These are phyloP conservation scores for Arrhopalites spinosus DNA, from an alignment of 2,888 invertebrate genomes.

Conservation along the genomic window DNA sequence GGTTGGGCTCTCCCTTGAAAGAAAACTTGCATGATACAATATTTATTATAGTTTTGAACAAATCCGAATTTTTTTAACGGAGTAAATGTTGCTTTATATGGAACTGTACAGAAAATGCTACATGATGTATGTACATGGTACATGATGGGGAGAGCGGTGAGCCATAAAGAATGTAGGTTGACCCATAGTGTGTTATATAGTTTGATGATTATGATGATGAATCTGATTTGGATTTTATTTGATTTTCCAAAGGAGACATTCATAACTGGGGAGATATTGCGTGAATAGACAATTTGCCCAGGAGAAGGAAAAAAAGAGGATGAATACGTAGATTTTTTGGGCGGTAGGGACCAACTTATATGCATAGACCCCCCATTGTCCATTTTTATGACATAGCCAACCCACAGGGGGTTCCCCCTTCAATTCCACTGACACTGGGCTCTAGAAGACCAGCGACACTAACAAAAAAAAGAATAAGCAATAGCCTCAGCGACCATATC, in stretches of 20 bases:
- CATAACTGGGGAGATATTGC: slow-evolving; percentile 34
- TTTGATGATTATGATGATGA: slow-evolving; percentile 27
- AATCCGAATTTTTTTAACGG: too few species aligned
- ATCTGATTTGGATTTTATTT: slow-evolving; percentile 36
- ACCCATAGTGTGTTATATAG: slow-evolving; percentile 15
- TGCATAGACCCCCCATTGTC: slow-evolving; percentile 53
- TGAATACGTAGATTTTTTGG: slow-evolving; percentile 35
- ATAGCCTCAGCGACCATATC: slow-evolving; percentile 43
- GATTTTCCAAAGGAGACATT: slow-evolving; percentile 30
- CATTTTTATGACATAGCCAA: slow-evolving; percentile 56
- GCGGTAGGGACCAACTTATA: slow-evolving; percentile 29
- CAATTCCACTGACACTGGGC: slow-evolving; percentile 41
- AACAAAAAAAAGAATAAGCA: slow-evolving; percentile 39
- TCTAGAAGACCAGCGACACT: slow-evolving; percentile 32
- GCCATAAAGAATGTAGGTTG: slow-evolving; percentile 6
- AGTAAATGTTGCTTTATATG: too few species aligned
- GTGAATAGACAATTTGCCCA: slow-evolving; percentile 39
- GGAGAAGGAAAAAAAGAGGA: slow-evolving; percentile 2
- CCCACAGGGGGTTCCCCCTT: slow-evolving; percentile 53
- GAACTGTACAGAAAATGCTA: too few species aligned
- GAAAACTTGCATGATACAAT: too few species aligned
- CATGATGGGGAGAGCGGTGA: too few species aligned
- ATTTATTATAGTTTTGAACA: too few species aligned
- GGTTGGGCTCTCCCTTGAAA: too few species aligned
- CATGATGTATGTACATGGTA: too few species aligned